Conservation (phyloP, 2,113 vertebrate species). For the Acanthochromis polyacanthus region DNA sequence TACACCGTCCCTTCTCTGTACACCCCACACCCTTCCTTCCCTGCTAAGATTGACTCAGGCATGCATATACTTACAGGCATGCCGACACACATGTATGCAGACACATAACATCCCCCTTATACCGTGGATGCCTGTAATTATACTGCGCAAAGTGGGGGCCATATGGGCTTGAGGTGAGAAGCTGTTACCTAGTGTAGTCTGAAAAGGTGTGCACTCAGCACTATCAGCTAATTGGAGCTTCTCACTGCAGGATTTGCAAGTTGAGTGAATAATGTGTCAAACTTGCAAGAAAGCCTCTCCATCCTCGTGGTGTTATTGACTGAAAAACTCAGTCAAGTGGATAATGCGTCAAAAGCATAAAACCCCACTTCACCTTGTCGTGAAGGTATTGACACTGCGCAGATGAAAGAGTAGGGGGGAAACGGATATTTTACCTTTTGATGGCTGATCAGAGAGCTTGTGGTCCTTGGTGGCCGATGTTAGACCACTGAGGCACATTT, state of each 20-base stretch:
- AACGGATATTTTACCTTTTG: conserved; percentile 70
- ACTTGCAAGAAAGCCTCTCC: conserved; percentile 45
- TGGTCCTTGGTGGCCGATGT: conserved; percentile 59
- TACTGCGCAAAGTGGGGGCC: conserved; percentile 74
- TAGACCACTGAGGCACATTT: conserved; percentile 29
- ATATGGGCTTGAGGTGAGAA: conserved; percentile 72
- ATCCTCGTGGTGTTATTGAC: conserved; percentile 66
- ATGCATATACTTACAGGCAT: conserved; percentile 43
- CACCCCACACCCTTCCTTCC: conserved; percentile 49
- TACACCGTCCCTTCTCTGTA: conserved; percentile 36
- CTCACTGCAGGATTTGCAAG: conserved; percentile 78
- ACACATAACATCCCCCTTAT: conserved; percentile 54
- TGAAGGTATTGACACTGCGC: conserved; percentile 58
- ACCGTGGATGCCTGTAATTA: conserved; percentile 77
- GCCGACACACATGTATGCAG: conserved; percentile 42
- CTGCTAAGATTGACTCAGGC: conserved; percentile 49
- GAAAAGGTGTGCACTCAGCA: conserved; percentile 80
- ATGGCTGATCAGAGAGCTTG: conserved; percentile 69
- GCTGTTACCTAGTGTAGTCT: conserved; percentile 73
- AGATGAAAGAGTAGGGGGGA: conserved; percentile 45
- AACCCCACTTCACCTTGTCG: conserved; percentile 40
- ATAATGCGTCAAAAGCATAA: conserved; percentile 70
- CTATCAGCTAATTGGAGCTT: conserved; percentile 82
- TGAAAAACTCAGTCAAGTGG: conserved; percentile 74
- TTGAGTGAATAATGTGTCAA: conserved; percentile 78